These are phyloP conservation scores for Sminthurides bifidus DNA, from an alignment of 1,140 invertebrate species.

Conservation along the genomic window DNA sequence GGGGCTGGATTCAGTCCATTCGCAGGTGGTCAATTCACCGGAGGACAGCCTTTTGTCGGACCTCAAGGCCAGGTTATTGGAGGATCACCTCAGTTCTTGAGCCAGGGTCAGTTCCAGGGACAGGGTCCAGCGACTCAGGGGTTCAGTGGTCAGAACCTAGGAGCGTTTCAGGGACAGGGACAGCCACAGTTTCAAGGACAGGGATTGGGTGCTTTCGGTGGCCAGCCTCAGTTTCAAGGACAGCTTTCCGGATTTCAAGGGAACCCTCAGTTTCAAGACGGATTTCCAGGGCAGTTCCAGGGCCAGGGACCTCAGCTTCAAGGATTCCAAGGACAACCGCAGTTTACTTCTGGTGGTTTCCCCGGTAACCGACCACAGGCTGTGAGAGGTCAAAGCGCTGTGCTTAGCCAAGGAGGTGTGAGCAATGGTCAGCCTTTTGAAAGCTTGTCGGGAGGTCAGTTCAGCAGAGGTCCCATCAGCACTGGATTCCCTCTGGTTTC, in stretches of 20 bases:
- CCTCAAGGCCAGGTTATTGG: background rate
- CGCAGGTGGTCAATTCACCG: background rate
- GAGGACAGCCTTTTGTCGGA: background rate
- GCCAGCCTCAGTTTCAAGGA: background rate
- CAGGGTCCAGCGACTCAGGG: too few relatives aligned
- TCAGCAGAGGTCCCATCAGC: background rate
- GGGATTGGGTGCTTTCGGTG: too few relatives aligned
- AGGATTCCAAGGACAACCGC: background rate
- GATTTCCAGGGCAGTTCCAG: background rate
- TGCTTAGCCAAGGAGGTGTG: background rate
- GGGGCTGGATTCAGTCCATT: background rate
- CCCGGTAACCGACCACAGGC: too few relatives aligned
- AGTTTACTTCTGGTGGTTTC: background rate
- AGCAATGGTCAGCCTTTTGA: background rate
- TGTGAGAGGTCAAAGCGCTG: background rate
- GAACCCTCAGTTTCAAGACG: slow-evolving; percentile 1
- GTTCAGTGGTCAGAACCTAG: too few relatives aligned
- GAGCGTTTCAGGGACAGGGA: background rate
- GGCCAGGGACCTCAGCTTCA: background rate
- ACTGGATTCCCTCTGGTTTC: slow-evolving; percentile 4
- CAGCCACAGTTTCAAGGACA: slow-evolving; percentile 6
- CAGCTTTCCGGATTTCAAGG: background rate
- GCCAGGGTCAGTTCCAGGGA: background rate
- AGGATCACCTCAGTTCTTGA: too few relatives aligned
- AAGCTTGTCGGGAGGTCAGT: background rate